A percentile compares a stretch with the other conserved stretches of the same genome.
Evolutionary conservation across 2,888 invertebrate genomes (phyloP).

Genomic region (Patella depressa): DNA sequence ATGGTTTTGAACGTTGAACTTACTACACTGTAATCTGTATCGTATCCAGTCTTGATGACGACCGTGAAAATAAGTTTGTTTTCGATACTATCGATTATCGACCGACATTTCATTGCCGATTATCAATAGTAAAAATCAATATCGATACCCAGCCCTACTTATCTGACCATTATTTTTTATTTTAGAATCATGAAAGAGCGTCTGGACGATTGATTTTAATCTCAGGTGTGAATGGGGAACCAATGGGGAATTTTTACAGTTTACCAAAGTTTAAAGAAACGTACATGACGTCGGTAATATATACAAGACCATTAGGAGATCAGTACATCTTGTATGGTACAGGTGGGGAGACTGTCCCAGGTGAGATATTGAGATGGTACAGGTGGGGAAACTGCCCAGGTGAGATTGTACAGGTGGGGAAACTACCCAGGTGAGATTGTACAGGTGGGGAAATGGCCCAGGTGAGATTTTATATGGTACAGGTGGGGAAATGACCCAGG

Average conservation of each 20-base stretch:
- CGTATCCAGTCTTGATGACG: too few species aligned
- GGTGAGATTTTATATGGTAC: not conserved
- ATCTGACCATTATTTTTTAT: not conserved
- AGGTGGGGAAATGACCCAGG: too few species aligned
- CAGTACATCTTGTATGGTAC: slow-evolving; percentile 66
- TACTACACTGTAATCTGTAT: too few species aligned
- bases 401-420: slow-evolving; percentile 22
- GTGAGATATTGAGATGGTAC: slow-evolving; percentile 60
- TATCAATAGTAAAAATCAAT: too few species aligned
- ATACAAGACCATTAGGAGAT: slow-evolving; percentile 49
- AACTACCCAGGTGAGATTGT: too few species aligned
- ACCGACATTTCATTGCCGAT: too few species aligned
- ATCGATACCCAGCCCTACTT: too few species aligned
- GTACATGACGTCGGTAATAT: slow-evolving; percentile 65
- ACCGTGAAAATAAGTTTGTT: too few species aligned
- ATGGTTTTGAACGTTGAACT: too few species aligned
- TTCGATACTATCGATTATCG: too few species aligned
- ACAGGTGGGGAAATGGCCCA: too few species aligned
- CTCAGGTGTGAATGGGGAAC: slow-evolving; percentile 62
- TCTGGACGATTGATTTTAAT: slow-evolving; percentile 63
- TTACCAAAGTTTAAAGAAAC: slow-evolving; percentile 61
- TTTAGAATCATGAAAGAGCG: slow-evolving; percentile 50
- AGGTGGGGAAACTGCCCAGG: slow-evolving; percentile 62
- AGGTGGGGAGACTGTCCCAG: slow-evolving; percentile 66
- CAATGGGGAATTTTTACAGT: slow-evolving; percentile 56